phyloP scores from a whole-genome alignment of 2,797 vertebrate species.

The Danio kyathit region DNA sequence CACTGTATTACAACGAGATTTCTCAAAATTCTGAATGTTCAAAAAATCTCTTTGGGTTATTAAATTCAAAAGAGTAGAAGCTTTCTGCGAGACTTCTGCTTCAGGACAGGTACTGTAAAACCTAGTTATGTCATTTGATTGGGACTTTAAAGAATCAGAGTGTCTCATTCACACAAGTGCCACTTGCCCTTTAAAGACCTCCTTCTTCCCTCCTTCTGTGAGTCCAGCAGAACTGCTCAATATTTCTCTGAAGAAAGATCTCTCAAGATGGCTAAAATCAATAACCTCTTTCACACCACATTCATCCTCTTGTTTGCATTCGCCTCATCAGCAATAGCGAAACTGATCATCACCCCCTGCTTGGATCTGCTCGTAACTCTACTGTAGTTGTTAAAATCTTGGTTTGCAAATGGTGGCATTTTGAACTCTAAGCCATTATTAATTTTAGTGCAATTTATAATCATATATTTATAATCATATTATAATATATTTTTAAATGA shows the following conservation, averaged over 20 bases:
- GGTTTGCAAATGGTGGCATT: conserved; percentile 61
- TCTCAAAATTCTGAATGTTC: no score
- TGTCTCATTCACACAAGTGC: conserved; percentile 21
- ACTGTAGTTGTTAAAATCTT: conserved; percentile 66
- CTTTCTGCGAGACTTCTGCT: background rate
- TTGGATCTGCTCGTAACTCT: conserved; percentile 56
- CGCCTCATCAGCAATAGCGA: conserved; percentile 71
- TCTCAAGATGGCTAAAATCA: conserved; percentile 73
- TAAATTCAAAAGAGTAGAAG: background rate
- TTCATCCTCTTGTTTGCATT: conserved; percentile 74
- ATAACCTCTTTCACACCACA: conserved; percentile 71
- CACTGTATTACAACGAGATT: no score
- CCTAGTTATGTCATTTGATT: background rate
- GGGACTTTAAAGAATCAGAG: conserved; percentile 13
- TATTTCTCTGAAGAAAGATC: conserved; percentile 66
- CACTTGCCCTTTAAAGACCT: conserved; percentile 69
- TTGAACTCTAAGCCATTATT: conserved; percentile 47
- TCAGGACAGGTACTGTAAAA: background rate
- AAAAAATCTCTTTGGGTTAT: background rate
- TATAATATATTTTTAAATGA: no score
- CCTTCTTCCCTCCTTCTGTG: conserved; percentile 46
- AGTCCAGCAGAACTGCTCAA: conserved; percentile 63
- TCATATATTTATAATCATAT: background rate
- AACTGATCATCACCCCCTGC: conserved; percentile 60
- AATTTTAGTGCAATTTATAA: conserved; percentile 61